Evolutionary conservation across 35 echinoderm and acorn worm species (phyloP), one percentile per base, ranked within the genome.

Genomic region (Stichopus chloronotus): DNA sequence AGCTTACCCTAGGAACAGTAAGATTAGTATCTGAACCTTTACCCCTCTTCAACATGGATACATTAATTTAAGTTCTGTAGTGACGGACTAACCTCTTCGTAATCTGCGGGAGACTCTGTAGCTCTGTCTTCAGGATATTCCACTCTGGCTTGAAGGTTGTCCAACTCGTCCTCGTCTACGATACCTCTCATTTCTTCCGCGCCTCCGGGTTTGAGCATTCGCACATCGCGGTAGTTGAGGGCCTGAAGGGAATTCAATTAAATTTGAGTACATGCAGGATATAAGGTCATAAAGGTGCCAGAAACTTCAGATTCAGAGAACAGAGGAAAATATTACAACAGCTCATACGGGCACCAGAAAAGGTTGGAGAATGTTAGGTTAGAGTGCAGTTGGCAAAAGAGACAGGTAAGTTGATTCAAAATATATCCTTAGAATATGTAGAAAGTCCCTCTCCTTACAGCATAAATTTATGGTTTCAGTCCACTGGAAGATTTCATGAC

Each of bases 221-320:
- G 83, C 7, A 96, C 95, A 63, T 96, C 95, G 6, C 91, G 82
- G 85, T 96, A 96, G 58, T 92, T 92, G 56, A 94, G 56, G 25
- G 95, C 95, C 95, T 96, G 65, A 19, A 87, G 57, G 20, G 56
- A 59, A 85, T 55, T 85, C 5, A 20, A 56, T 43, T 43, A 43
- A 43, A 43, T 72, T 72, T 72, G 25, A 10, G 21, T 19, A 59
- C n/a, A 84, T 88, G 17, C 19, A 71, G 58, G 24, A 87, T 21
- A 56, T 11, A n/a, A n/a, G n/a, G n/a, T n/a, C n/a, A n/a, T 19
- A 84, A 17, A 72, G 52, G n/a, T 8, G 60, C n/a, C 8, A 63
- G 56, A 58, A 78, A 53, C 19, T 83, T 21, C 19, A 83, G 17
- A 86, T 17, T 85, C 72, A 21, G 12, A 82, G 69, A 11, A 20